Percentiles rank a stretch among this genome's conserved stretches.
phyloP scores from a whole-genome alignment of 2,888 invertebrate species.

The Dysmachus trigonus region DNA sequence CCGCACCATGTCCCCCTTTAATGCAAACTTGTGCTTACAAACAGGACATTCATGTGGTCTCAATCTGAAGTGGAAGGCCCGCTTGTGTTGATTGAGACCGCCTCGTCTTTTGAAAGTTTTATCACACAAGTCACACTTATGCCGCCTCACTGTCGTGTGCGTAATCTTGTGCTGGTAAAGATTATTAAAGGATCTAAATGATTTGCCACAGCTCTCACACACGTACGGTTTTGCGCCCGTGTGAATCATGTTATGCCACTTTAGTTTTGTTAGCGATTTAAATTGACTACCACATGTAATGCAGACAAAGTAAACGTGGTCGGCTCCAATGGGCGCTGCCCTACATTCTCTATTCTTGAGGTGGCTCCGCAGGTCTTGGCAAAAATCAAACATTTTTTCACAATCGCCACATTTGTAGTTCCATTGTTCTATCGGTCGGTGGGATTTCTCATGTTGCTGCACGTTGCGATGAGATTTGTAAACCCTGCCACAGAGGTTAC shows the following conservation, averaged over 20 bases:
- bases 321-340: not conserved
- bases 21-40: conserved; percentile 60
- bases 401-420: conserved; percentile 53
- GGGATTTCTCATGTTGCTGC: conserved; percentile 40
- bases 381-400: conserved; percentile 47
- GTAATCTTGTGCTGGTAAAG: conserved; percentile 62
- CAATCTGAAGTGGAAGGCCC: conserved; percentile 61
- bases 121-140: conserved; percentile 56
- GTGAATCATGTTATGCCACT: conserved; percentile 46
- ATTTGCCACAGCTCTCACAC: conserved; percentile 50
- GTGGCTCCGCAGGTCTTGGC: conserved; percentile 51
- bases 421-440: conserved; percentile 46
- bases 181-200: conserved; percentile 50
- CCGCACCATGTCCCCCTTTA: conserved; percentile 62
- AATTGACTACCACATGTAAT: conserved; percentile 47
- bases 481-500: conserved; percentile 44
- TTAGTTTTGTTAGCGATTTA: conserved; percentile 46
- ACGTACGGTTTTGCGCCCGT: conserved; percentile 46
- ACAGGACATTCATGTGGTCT: conserved; percentile 61
- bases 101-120: conserved; percentile 61
- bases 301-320: conserved; percentile 48
- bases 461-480: conserved; percentile 45
- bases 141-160: conserved; percentile 58
- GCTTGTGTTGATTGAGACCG: conserved; percentile 61
- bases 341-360: conserved; percentile 43